Evolutionary conservation across 2,888 invertebrate genomes (phyloP).

Genomic region (Caenorhabditis sp.): DNA sequence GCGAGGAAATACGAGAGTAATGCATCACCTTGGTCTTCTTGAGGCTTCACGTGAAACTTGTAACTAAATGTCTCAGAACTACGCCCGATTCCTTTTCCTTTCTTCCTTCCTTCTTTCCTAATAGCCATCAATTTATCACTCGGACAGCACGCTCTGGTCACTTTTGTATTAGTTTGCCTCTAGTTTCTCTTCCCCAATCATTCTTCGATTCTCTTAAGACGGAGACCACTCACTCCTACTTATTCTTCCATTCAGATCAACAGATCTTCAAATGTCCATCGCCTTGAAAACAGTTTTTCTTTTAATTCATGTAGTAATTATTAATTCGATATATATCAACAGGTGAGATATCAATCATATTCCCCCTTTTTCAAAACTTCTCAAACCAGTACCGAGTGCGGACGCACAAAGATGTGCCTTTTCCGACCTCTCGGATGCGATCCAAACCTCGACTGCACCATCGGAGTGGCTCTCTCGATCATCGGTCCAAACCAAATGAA

Average conservation of each 20-base stretch:
- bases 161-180: slow-evolving; percentile 12
- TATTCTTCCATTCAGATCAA: slow-evolving; percentile 4
- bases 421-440: slow-evolving; percentile 76
- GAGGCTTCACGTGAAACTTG: too few relatives aligned
- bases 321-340: slow-evolving; percentile 27
- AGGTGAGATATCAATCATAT: slow-evolving; percentile 1
- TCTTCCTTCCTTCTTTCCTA: slow-evolving; percentile 4
- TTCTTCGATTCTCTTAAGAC: slow-evolving; percentile 22
- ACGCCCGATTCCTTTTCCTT: not conserved
- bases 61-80: too few relatives aligned
- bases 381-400: slow-evolving; percentile 73
- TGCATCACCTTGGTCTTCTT: too few relatives aligned
- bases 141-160: slow-evolving; percentile 7
- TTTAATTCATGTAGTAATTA: not conserved
- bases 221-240: not conserved
- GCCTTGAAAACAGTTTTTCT: not conserved
- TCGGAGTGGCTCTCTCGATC: slow-evolving; percentile 67
- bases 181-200: not conserved
- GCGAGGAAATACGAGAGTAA: too few relatives aligned
- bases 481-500: slow-evolving; percentile 68
- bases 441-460: slow-evolving; percentile 75
- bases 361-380: too few relatives aligned
- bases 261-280: slow-evolving; percentile 32
- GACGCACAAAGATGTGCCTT: slow-evolving; percentile 72
- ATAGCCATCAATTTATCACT: slow-evolving; percentile 50